A percentile compares a stretch with the other conserved stretches of the same genome.
phyloP scores from a whole-genome alignment of 2,888 invertebrate genomes.

The Coelopa pilipes region DNA sequence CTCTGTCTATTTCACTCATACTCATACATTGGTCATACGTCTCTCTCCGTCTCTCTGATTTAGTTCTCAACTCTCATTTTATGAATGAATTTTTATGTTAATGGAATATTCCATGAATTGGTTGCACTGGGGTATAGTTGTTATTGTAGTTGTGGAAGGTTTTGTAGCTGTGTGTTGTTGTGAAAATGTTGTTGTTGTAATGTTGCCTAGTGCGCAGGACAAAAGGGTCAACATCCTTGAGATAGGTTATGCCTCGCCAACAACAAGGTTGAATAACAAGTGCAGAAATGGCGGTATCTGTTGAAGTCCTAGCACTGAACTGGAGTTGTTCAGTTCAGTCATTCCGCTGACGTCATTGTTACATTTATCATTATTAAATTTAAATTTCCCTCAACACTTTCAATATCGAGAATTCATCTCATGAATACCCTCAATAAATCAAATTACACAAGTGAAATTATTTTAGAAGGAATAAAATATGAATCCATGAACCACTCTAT shows the following conservation, averaged over 20 bases:
- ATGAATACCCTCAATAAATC: too few species aligned
- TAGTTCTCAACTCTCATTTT: neutral
- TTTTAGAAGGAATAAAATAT: too few species aligned
- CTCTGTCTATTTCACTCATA: neutral
- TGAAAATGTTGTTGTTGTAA: too few species aligned
- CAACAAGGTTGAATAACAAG: neutral
- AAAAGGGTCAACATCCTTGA: constrained; percentile 63
- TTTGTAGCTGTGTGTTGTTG: constrained; percentile 34
- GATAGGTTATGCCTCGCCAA: constrained; percentile 44
- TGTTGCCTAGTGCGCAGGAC: constrained; percentile 54
- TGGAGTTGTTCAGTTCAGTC: neutral
- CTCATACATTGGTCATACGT: neutral
- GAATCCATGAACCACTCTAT: too few species aligned
- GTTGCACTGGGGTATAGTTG: neutral
- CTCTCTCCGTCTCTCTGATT: neutral
- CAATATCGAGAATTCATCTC: too few species aligned
- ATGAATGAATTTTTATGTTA: constrained; percentile 27
- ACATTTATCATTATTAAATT: too few species aligned
- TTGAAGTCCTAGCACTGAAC: neutral
- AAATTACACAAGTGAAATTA: too few species aligned
- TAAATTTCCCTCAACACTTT: too few species aligned
- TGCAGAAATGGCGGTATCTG: neutral
- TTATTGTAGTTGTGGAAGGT: too few species aligned
- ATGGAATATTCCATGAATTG: constrained; percentile 31
- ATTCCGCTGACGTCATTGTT: constrained; percentile 30